Evolutionary conservation across 2,888 invertebrate genomes (phyloP).

Genomic region (Drepana falcataria): DNA sequence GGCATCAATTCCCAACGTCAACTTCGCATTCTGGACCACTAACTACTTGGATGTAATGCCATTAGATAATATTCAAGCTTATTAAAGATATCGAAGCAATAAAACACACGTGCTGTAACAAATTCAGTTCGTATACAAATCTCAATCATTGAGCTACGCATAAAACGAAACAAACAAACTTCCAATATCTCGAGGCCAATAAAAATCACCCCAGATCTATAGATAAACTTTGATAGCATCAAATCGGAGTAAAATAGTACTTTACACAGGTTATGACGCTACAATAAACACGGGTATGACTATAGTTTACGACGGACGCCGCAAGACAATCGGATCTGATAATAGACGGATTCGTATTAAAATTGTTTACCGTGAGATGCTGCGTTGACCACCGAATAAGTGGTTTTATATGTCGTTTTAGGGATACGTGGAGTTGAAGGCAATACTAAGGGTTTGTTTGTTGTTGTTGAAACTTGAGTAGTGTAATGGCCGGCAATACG

Average conservation of each 20-base stretch:
- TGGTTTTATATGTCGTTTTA: constrained; percentile 20
- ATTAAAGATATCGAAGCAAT: too few species aligned
- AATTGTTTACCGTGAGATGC: constrained; percentile 53
- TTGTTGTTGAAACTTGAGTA: too few species aligned
- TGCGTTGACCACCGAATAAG: constrained; percentile 21
- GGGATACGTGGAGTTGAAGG: constrained; percentile 11
- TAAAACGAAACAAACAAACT: not conserved
- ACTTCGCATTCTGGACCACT: too few species aligned
- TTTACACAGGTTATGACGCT: constrained; percentile 65
- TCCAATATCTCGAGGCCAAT: constrained; percentile 1
- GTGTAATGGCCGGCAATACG: too few species aligned
- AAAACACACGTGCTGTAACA: too few species aligned
- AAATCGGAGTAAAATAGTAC: constrained; percentile 61
- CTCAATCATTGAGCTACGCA: too few species aligned
- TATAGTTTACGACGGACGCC: constrained; percentile 29
- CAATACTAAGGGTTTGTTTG: not conserved
- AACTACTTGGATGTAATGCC: too few species aligned
- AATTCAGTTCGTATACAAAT: too few species aligned
- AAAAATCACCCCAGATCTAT: constrained; percentile 35
- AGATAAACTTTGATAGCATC: constrained; percentile 66
- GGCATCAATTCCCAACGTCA: too few species aligned
- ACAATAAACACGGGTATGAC: constrained; percentile 51
- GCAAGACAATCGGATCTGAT: constrained; percentile 57
- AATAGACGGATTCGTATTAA: constrained; percentile 54
- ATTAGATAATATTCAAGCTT: too few species aligned